These are phyloP conservation scores for Schizaphis graminum DNA, from an alignment of 2,888 invertebrate genomes.

Conservation along the genomic window DNA sequence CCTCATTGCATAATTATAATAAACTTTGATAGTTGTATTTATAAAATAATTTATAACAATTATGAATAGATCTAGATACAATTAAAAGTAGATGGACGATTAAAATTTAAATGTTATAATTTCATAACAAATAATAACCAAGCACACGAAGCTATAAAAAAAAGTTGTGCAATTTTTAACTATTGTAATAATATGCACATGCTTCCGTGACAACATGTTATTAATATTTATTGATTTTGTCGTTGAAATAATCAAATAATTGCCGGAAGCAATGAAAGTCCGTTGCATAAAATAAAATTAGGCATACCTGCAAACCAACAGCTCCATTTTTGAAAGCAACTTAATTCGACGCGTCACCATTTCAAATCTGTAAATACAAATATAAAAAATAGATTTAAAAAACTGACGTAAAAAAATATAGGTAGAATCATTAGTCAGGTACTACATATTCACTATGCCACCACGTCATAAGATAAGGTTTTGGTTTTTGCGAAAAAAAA, in stretches of 20 bases:
- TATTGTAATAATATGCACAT: slow-evolving; percentile 14
- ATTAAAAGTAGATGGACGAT: background rate
- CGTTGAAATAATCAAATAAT: background rate
- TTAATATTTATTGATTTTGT: slow-evolving; percentile 48
- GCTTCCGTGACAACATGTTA: slow-evolving; percentile 22
- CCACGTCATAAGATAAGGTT: background rate
- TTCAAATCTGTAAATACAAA: slow-evolving; percentile 43
- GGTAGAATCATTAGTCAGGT: background rate
- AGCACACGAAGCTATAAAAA: background rate
- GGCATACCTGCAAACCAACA: slow-evolving; percentile 63
- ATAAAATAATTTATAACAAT: background rate
- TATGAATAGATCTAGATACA: background rate
- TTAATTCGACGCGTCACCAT: slow-evolving; percentile 51
- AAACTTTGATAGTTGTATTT: background rate
- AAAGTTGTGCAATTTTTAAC: slow-evolving; percentile 14
- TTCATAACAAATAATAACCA: slow-evolving; percentile 16
- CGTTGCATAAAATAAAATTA: background rate
- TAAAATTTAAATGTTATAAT: slow-evolving; percentile 10
- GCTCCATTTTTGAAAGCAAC: slow-evolving; percentile 62
- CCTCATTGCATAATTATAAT: background rate
- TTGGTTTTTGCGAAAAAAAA: slow-evolving; percentile 26
- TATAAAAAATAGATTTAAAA: background rate
- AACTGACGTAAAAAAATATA: background rate
- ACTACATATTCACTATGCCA: background rate
- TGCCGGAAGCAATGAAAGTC: background rate